Conservation (phyloP, 2,888 invertebrate species). For the Meganola albula region DNA sequence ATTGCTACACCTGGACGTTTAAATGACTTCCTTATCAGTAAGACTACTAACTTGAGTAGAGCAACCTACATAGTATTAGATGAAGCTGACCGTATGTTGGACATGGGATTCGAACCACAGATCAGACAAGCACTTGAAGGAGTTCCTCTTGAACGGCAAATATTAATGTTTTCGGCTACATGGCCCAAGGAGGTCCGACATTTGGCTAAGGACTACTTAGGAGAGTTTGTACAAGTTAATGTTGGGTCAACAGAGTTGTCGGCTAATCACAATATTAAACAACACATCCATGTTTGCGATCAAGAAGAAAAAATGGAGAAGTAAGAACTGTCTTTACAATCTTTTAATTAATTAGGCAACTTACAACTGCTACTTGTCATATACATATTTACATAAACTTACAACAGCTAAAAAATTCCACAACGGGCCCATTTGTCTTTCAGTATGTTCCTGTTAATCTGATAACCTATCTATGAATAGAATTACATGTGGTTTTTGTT, state of each 20-base stretch:
- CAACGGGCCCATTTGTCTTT: too few species aligned
- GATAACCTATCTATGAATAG: too few species aligned
- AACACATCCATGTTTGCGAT: constrained; percentile 89
- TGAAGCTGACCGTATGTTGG: constrained; percentile 96
- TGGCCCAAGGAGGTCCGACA: constrained; percentile 97
- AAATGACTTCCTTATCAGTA: constrained; percentile 87
- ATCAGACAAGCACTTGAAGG: constrained; percentile 94
- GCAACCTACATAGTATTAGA: constrained; percentile 91
- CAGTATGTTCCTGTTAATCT: too few species aligned
- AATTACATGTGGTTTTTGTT: too few species aligned
- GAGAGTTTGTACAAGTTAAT: constrained; percentile 93
- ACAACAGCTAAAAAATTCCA: too few species aligned
- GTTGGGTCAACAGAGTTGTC: constrained; percentile 91
- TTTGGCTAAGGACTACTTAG: constrained; percentile 93
- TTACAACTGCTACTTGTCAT: too few species aligned
- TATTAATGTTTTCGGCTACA: constrained; percentile 98
- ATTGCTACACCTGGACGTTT: constrained; percentile 93
- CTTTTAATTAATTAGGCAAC: too few species aligned
- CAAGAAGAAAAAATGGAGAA: constrained; percentile 85
- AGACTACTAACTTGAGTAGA: constrained; percentile 82
- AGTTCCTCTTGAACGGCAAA: constrained; percentile 94
- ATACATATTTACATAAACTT: too few species aligned
- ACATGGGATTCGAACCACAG: constrained; percentile 98
- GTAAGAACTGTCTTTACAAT: constrained; percentile 35
- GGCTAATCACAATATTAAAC: constrained; percentile 93